Evolutionary conservation across 2,113 vertebrate genomes (phyloP).

Genomic region (Bubalus kerabau): DNA sequence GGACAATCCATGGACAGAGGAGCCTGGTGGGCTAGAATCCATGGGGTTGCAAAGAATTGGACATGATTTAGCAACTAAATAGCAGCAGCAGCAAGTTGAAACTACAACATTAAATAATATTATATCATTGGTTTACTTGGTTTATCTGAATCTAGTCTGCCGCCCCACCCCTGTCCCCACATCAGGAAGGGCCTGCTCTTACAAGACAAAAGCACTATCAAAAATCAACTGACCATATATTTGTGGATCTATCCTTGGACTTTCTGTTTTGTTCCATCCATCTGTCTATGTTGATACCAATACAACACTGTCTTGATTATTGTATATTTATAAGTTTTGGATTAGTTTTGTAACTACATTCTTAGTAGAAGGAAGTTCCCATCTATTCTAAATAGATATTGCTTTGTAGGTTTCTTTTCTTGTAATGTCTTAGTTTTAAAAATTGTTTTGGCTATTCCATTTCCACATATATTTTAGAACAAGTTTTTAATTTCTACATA

Average conservation of each 20-base stretch:
- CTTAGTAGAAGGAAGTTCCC: background rate
- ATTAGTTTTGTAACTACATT: background rate
- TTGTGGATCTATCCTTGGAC: background rate
- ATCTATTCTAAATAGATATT: background rate
- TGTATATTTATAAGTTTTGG: background rate
- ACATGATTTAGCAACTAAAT: background rate
- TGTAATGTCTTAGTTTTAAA: background rate
- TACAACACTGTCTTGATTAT: background rate
- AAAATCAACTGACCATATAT: background rate
- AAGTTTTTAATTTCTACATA: background rate
- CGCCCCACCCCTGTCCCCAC: rapidly evolving
- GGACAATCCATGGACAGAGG: background rate
- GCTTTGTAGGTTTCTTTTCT: background rate
- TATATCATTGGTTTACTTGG: background rate
- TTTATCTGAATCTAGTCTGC: background rate
- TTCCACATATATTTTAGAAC: background rate
- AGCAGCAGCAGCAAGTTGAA: background rate
- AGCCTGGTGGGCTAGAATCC: background rate
- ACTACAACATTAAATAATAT: rapidly evolving
- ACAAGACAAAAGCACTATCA: background rate
- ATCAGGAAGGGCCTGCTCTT: background rate
- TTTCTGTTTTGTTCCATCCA: background rate
- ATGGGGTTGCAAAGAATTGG: background rate
- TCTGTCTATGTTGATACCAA: background rate
- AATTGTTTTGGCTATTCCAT: background rate